phyloP scores from a whole-genome alignment of 2,888 invertebrate genomes.

The Macrophya alboannulata region DNA sequence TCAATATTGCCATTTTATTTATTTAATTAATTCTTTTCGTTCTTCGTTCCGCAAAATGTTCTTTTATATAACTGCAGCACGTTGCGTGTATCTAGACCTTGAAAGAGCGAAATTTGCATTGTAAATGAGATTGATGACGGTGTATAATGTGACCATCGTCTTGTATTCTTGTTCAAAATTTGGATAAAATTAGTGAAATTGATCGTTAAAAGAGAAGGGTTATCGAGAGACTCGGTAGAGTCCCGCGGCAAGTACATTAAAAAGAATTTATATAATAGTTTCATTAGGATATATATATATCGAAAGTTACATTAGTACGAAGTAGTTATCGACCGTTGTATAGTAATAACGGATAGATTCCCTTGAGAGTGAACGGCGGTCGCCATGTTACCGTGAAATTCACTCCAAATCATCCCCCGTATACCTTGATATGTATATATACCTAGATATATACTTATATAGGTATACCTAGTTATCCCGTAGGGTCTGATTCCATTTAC shows the following conservation, averaged over 20 bases:
- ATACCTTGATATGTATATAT: neutral
- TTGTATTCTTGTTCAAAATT: neutral
- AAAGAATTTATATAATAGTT: too few relatives aligned
- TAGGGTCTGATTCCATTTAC: slow-evolving; percentile 34
- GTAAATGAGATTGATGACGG: neutral
- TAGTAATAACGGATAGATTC: slow-evolving; percentile 27
- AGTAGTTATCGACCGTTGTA: slow-evolving; percentile 18
- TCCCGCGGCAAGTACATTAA: too few relatives aligned
- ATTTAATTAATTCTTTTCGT: neutral
- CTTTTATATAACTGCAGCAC: neutral
- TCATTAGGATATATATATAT: neutral
- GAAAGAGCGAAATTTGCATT: neutral
- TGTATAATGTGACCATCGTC: neutral
- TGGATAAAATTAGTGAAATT: neutral
- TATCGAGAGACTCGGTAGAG: too few relatives aligned
- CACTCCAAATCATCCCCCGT: neutral
- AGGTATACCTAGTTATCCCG: neutral
- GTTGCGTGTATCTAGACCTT: too few relatives aligned
- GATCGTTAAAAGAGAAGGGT: neutral
- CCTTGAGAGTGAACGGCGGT: slow-evolving; percentile 11
- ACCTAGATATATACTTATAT: too few relatives aligned
- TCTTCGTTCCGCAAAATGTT: neutral
- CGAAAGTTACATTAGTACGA: neutral
- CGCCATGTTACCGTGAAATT: slow-evolving; percentile 45
- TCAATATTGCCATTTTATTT: neutral